phyloP scores from a whole-genome alignment of 2,113 vertebrate species.

The Solenodon paradoxus region DNA sequence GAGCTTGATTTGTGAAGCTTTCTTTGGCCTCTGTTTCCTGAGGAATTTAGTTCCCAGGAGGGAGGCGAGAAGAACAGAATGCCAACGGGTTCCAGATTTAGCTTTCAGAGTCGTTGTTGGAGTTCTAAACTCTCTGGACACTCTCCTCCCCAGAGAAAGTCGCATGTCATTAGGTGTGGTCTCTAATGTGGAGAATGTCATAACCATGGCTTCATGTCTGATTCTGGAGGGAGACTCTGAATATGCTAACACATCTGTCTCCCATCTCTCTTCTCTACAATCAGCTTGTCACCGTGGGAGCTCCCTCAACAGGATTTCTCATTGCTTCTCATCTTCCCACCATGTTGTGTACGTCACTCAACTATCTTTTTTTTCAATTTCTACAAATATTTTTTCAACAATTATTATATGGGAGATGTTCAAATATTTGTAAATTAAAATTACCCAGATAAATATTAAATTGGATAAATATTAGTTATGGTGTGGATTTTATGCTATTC shows the following conservation, averaged over 20 bases:
- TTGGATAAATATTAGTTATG: too few relatives aligned
- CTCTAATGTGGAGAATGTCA: background rate
- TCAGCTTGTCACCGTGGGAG: too few relatives aligned
- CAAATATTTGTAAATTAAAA: too few relatives aligned
- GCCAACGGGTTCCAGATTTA: background rate
- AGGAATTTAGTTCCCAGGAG: background rate
- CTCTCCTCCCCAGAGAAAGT: background rate
- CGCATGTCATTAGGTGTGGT: background rate
- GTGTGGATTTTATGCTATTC: too few relatives aligned
- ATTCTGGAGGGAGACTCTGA: background rate
- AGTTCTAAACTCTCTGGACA: background rate
- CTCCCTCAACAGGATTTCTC: too few relatives aligned
- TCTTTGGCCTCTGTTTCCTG: background rate
- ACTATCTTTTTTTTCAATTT: too few relatives aligned
- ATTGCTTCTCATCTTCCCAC: too few relatives aligned
- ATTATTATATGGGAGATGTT: too few relatives aligned
- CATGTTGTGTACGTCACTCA: too few relatives aligned
- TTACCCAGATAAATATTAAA: too few relatives aligned
- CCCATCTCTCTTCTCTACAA: background rate
- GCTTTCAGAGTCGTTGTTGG: background rate
- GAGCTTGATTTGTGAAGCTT: background rate
- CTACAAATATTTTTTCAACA: too few relatives aligned
- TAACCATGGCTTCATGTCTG: background rate
- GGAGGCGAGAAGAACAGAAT: background rate
- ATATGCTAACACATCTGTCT: background rate